These are phyloP conservation scores for Plodia interpunctella DNA, from an alignment of 1,140 invertebrate species.

Conservation along the genomic window DNA sequence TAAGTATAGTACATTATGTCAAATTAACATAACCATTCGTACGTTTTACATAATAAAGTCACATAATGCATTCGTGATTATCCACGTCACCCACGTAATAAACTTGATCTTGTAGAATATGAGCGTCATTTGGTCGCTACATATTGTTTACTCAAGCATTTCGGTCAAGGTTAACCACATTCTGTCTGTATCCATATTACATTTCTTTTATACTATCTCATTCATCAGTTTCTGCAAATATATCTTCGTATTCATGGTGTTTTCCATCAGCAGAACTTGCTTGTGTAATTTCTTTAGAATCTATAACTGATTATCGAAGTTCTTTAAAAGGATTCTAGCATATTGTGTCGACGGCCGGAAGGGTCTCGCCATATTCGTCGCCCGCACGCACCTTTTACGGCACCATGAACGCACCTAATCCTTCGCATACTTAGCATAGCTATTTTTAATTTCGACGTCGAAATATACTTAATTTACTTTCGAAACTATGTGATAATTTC, in stretches of 20 bases:
- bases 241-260: not conserved
- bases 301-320: not conserved
- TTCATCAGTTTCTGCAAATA: slow-evolving; percentile 1
- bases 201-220: slow-evolving; percentile 5
- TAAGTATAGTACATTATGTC: not conserved
- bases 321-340: slow-evolving; percentile 16
- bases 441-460: slow-evolving; percentile 33
- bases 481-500: slow-evolving; percentile 26
- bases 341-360: slow-evolving; percentile 51
- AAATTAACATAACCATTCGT: not conserved
- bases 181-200: slow-evolving; percentile 18
- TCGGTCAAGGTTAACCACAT: slow-evolving; percentile 33
- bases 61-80: not conserved
- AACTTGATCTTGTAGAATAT: slow-evolving; percentile 29
- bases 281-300: slow-evolving; percentile 1
- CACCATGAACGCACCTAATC: slow-evolving; percentile 36
- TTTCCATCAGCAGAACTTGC: not conserved
- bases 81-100: slow-evolving; percentile 12
- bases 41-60: not conserved
- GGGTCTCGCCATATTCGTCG: slow-evolving; percentile 40
- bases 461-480: slow-evolving; percentile 26
- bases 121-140: slow-evolving; percentile 14
- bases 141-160: slow-evolving; percentile 27
- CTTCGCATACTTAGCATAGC: slow-evolving; percentile 23
- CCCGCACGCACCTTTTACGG: slow-evolving; percentile 36